Evolutionary conservation across 2,113 vertebrate genomes (phyloP), one percentile per base, ranked within the genome.

Genomic region (Tauraco erythrolophus): DNA sequence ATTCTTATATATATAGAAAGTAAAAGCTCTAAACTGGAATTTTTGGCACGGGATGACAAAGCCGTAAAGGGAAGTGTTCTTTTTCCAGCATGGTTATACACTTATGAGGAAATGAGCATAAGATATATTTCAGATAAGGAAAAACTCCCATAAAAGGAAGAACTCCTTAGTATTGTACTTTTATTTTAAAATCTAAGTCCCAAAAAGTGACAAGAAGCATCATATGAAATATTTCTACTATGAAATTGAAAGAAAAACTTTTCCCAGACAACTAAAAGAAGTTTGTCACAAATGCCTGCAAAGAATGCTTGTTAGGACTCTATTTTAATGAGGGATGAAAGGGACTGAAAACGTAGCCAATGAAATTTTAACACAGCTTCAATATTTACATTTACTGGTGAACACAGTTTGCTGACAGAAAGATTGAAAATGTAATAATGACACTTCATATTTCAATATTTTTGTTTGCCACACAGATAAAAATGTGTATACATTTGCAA

Each of bases 341-440:
- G 61, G 30, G 60, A 68, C n/a, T 84, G 64, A 57, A 88, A 78
- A 85, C 77, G 48, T 10, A 84, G 27, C 22, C 17, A 2, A 92
- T 70, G 58, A 84, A 83, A 94, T 45, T 94, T 93, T 91, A 95
- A 81, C 70, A 64, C 53, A 79, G 57, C 35, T 85, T 71, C 93
- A 91, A 76, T 93, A 89, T 96, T 96, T 94, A 75, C 81, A 83
- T 75, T 81, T 68, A 24, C 65, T 82, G 48, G 25, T 30, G 80
- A 91, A 53, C 11, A 25, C 10, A 17, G 87, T 71, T 89, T 84
- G 54, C 74, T 79, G 66, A 46, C 57, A 57, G 60, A 91, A 66
- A 2, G 21, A 91, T 3, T 83, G 80, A 50, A 85, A 71, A 35
- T 39, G 43, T 24, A 71, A 84, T 33, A 60, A 45, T 35, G 61